phyloP scores from a whole-genome alignment of 2,797 vertebrate genomes.

The Peromyscus eremicus region DNA sequence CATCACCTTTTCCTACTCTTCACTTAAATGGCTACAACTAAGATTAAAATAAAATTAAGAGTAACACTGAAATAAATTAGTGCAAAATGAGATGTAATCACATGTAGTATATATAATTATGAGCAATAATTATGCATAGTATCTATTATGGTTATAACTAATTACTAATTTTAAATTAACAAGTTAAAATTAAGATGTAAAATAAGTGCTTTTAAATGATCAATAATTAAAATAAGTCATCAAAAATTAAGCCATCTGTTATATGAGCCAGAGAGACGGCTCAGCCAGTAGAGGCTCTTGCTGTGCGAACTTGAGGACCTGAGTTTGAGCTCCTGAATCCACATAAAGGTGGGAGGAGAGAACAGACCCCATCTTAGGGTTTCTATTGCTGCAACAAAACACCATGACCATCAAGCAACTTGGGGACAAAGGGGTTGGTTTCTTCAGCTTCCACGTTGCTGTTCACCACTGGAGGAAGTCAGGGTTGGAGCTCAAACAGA shows the following conservation, averaged over 20 bases:
- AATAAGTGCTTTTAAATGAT: background rate
- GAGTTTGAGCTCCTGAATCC: background rate
- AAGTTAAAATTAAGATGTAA: background rate
- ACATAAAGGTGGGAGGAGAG: background rate
- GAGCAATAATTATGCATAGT: background rate
- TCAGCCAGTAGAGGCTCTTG: background rate
- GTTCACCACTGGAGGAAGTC: too few species aligned
- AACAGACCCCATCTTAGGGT: background rate
- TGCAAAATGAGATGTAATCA: background rate
- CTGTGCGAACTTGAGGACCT: background rate
- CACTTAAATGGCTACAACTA: background rate
- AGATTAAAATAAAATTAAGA: background rate
- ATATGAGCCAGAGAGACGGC: background rate
- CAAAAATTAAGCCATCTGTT: background rate
- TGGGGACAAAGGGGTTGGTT: too few species aligned
- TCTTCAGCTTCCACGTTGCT: too few species aligned
- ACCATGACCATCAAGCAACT: background rate
- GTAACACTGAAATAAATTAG: background rate
- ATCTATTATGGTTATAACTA: background rate
- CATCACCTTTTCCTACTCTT: background rate
- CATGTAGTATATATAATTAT: background rate
- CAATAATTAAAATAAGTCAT: background rate
- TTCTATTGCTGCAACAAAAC: background rate
- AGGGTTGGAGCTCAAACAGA: background rate
- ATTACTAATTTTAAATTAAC: background rate